These are phyloP conservation scores for Elgaria multicarinata DNA, from an alignment of 2,113 vertebrate species.

Conservation along the genomic window DNA sequence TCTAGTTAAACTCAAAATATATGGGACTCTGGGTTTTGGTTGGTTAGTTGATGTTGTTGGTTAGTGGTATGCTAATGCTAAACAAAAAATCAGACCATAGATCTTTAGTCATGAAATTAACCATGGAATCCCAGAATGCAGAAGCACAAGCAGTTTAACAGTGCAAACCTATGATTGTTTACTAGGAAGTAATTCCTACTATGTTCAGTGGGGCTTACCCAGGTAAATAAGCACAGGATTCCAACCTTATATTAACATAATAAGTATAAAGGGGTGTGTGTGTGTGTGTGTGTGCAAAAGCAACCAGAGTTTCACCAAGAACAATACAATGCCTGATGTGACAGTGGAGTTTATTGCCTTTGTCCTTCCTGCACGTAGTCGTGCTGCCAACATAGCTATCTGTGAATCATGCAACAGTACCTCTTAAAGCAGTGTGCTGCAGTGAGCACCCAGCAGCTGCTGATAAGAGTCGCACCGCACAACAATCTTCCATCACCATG, in stretches of 20 bases:
- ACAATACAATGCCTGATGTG: neutral
- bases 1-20: too few species aligned
- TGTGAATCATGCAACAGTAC: conserved; percentile 66
- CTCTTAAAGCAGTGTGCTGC: conserved; percentile 98
- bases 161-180: neutral
- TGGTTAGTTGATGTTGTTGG: too few species aligned
- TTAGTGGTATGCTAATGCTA: neutral
- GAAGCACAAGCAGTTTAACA: neutral
- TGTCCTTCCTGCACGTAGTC: neutral
- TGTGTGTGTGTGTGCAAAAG: too few species aligned
- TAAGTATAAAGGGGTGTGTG: neutral
- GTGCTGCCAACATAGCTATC: neutral
- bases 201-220: neutral
- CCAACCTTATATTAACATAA: neutral
- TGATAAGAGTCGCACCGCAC: conserved; percentile 94
- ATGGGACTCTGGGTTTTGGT: neutral
- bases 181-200: neutral
- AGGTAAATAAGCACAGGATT: too few species aligned
- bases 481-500: conserved; percentile 90
- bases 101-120: neutral
- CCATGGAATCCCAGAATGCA: neutral
- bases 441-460: conserved; percentile 96
- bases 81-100: neutral
- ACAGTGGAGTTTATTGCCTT: neutral
- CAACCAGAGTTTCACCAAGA: neutral